These are phyloP conservation scores for Galagoides demidoff DNA, from an alignment of 2,797 vertebrate species.

Conservation along the genomic window DNA sequence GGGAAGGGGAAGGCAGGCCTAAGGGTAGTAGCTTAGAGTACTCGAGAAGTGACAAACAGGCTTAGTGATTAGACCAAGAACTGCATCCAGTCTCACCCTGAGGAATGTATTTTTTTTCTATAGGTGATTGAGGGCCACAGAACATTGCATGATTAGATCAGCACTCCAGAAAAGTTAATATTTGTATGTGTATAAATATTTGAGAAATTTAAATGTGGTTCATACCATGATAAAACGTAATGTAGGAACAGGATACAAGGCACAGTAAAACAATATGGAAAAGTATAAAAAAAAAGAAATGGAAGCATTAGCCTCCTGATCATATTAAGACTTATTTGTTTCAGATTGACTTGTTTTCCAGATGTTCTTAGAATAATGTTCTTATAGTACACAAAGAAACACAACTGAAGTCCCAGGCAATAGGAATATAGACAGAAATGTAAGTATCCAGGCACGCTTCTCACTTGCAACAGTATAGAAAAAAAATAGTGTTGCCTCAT, in stretches of 20 bases:
- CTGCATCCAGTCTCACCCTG: not conserved
- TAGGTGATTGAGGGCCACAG: not conserved
- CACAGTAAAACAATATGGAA: not conserved
- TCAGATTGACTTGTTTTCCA: not conserved
- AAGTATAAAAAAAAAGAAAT: not conserved
- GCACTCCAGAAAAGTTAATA: not conserved
- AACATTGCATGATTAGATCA: not conserved
- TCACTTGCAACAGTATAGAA: conserved; percentile 20
- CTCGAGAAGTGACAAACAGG: not conserved
- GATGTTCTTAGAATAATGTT: not conserved
- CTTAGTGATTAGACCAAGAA: not conserved
- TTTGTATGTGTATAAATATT: not conserved
- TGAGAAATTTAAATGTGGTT: not conserved
- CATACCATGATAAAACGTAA: not conserved
- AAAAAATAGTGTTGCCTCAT: not conserved
- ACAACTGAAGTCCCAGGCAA: not conserved
- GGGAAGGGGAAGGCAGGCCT: not conserved
- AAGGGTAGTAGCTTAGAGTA: not conserved
- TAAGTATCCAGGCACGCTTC: not conserved
- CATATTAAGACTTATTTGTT: not conserved
- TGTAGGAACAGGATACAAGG: not conserved
- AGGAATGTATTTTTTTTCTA: not conserved
- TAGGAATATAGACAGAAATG: not conserved
- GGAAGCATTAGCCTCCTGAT: not conserved
- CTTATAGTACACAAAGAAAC: not conserved